Conservation (phyloP, 2,797 vertebrate genomes). For the Cossypha heuglini region DNA sequence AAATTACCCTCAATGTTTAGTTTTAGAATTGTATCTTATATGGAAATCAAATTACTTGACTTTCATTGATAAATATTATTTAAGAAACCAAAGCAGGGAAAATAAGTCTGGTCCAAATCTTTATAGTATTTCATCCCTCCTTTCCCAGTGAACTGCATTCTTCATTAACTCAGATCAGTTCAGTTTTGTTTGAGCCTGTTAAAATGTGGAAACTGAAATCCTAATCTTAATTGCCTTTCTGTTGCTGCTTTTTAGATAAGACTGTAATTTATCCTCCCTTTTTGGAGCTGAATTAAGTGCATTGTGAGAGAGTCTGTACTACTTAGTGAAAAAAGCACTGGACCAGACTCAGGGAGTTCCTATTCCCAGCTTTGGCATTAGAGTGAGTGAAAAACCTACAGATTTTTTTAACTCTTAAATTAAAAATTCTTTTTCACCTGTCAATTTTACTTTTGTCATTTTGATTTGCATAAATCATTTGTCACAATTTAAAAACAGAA, state of each 20-base stretch:
- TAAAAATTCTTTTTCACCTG: background rate
- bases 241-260: conserved; percentile 28
- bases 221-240: conserved; percentile 27
- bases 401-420: background rate
- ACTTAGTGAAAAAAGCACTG: background rate
- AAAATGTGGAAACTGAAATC: conserved; percentile 20
- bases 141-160: background rate
- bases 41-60: background rate
- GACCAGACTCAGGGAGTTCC: background rate
- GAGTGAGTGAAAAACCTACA: background rate
- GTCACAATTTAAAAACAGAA: conserved; percentile 7
- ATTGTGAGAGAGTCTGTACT: background rate
- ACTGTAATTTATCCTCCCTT: background rate
- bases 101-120: background rate
- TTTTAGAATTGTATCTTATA: background rate
- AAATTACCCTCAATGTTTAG: background rate
- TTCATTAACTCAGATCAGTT: background rate
- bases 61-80: background rate
- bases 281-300: background rate
- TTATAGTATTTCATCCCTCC: background rate
- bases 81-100: background rate
- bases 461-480: conserved; percentile 47
- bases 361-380: background rate
- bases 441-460: conserved; percentile 11
- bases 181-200: background rate